These are phyloP conservation scores for Apoda limacodes DNA, from an alignment of 2,888 invertebrate species.

Conservation along the genomic window DNA sequence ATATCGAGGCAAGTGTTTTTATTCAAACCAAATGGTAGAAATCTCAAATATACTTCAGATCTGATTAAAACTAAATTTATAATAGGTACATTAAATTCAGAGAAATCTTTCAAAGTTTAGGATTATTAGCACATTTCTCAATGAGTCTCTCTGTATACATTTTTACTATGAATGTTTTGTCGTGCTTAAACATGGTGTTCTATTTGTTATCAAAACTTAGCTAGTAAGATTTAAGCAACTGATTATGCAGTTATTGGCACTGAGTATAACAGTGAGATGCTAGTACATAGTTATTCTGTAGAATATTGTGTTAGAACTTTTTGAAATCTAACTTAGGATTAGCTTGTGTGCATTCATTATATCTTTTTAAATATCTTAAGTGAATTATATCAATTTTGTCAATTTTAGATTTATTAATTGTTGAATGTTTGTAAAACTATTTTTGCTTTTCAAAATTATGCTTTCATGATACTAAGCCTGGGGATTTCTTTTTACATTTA, in stretches of 20 bases:
- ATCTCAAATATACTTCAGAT: conserved; percentile 53
- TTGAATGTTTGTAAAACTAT: conserved; percentile 42
- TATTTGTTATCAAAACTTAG: conserved; percentile 71
- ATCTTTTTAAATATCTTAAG: conserved; percentile 54
- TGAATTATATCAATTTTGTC: conserved; percentile 68
- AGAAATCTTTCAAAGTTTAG: conserved; percentile 57
- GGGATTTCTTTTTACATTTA: conserved; percentile 1
- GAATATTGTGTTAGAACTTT: no score
- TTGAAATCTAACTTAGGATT: conserved; percentile 34
- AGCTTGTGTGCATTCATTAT: conserved; percentile 38
- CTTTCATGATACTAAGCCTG: conserved; percentile 13
- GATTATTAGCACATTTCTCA: conserved; percentile 71
- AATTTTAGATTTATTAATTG: conserved; percentile 62
- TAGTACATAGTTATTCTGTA: no score
- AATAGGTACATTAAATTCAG: conserved; percentile 36
- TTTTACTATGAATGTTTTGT: conserved; percentile 72
- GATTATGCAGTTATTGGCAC: conserved; percentile 70
- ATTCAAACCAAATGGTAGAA: conserved; percentile 20
- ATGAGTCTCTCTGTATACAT: conserved; percentile 66
- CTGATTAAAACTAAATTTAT: conserved; percentile 53
- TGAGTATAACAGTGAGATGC: conserved; percentile 29
- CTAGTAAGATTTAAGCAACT: conserved; percentile 64
- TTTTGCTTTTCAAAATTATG: conserved; percentile 32
- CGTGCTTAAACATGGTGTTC: conserved; percentile 72
- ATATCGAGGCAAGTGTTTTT: conserved; percentile 16